Percentiles rank a stretch among this genome's conserved stretches.
Evolutionary conservation across 2,888 invertebrate genomes (phyloP).

Genomic region (Pseudococcus longispinus): DNA sequence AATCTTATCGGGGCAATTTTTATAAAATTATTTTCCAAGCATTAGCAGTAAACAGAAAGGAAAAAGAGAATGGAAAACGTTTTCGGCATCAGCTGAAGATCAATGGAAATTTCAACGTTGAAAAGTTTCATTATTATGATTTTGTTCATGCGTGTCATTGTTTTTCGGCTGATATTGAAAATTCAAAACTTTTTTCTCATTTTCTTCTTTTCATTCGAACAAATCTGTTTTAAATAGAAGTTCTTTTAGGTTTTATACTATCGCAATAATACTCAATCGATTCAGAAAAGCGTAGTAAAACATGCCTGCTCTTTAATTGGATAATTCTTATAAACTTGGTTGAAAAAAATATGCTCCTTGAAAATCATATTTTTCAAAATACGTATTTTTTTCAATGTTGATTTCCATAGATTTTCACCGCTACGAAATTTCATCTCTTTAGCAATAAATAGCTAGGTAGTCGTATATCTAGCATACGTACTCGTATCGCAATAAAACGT

Average conservation of each 20-base stretch:
- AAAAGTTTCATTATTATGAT: neutral
- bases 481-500: neutral
- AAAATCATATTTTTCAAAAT: no score
- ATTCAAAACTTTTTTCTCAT: neutral
- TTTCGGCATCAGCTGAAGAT: neutral
- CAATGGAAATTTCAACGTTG: neutral
- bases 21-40: neutral
- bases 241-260: no score
- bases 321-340: no score
- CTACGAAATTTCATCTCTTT: no score
- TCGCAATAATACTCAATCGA: no score
- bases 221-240: neutral
- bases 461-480: neutral
- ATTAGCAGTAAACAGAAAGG: neutral
- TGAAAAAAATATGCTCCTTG: no score
- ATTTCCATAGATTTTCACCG: no score
- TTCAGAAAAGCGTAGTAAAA: no score
- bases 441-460: no score
- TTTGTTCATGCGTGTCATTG: slow-evolving; percentile 14
- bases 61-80: neutral
- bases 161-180: neutral
- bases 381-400: no score
- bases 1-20: neutral
- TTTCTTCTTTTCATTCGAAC: neutral
- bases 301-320: no score